A percentile compares a stretch with the other conserved stretches of the same genome.
phyloP scores from a whole-genome alignment of 2,797 vertebrate species.

The Alauda arvensis region DNA sequence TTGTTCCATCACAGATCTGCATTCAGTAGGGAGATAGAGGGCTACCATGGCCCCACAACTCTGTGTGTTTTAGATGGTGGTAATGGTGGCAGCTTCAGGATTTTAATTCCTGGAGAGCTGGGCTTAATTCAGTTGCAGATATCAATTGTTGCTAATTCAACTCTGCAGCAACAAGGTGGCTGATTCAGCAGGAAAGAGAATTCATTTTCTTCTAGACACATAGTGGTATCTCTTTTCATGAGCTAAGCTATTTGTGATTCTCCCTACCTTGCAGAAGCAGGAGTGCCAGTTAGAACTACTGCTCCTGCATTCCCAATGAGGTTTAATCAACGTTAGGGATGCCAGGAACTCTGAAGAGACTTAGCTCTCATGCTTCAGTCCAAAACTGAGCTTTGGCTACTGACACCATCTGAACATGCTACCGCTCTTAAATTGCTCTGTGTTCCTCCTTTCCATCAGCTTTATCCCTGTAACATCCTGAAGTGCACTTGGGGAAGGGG shows the following conservation, averaged over 20 bases:
- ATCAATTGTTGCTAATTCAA: slow-evolving; percentile 15
- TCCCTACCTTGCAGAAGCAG: slow-evolving; percentile 16
- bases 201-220: slow-evolving; percentile 12
- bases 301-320: slow-evolving; percentile 13
- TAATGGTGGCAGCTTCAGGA: not conserved
- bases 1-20: not conserved
- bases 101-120: slow-evolving; percentile 39
- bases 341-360: not conserved
- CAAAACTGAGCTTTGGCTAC: not conserved
- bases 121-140: slow-evolving; percentile 22
- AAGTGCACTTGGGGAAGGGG: not conserved
- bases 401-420: not conserved
- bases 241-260: slow-evolving; percentile 31
- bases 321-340: not conserved
- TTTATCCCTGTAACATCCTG: not conserved
- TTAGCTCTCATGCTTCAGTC: not conserved
- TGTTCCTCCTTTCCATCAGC: not conserved
- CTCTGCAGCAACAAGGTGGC: not conserved
- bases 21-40: not conserved
- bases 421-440: not conserved
- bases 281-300: not conserved
- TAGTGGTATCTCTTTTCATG: not conserved
- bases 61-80: not conserved
- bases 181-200: slow-evolving; percentile 32
- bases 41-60: not conserved